Percentiles rank a stretch among this genome's conserved stretches.
Evolutionary conservation across 2,797 vertebrate genomes (phyloP).

Genomic region (Sebastes ruberrimus): DNA sequence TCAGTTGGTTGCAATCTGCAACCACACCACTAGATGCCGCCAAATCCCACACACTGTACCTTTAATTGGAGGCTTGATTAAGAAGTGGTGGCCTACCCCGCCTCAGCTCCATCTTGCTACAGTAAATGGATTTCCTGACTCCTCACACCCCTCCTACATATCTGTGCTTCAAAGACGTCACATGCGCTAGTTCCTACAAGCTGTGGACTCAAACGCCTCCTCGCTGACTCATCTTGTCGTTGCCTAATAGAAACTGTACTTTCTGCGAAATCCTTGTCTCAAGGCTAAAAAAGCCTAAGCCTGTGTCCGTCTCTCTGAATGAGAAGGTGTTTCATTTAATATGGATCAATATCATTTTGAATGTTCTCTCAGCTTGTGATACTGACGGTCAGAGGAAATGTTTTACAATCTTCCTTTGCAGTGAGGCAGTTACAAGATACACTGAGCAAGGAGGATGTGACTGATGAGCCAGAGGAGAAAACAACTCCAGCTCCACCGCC

Average conservation of each 20-base stretch:
- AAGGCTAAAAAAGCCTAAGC: neutral
- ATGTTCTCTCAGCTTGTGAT: neutral
- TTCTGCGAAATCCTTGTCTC: neutral
- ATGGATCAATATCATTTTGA: neutral
- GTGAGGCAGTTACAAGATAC: constrained; percentile 65
- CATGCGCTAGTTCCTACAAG: neutral
- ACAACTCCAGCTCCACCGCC: neutral
- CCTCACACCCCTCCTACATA: neutral
- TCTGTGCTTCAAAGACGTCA: neutral
- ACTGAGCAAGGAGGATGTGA: constrained; percentile 1
- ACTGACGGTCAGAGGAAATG: too few relatives aligned
- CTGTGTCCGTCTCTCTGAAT: neutral
- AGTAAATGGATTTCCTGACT: neutral
- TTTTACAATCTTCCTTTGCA: constrained; percentile 10
- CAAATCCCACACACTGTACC: too few relatives aligned
- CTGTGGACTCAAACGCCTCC: neutral
- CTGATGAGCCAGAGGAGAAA: constrained; percentile 14
- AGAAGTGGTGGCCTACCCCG: neutral
- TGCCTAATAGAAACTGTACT: neutral
- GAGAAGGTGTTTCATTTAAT: neutral
- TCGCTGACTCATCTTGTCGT: neutral
- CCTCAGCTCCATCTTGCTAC: neutral
- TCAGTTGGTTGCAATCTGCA: too few relatives aligned
- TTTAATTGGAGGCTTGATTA: neutral
- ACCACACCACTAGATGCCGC: too few relatives aligned